Evolutionary conservation across 2,113 vertebrate genomes (phyloP).

Genomic region (Ictalurus furcatus): DNA sequence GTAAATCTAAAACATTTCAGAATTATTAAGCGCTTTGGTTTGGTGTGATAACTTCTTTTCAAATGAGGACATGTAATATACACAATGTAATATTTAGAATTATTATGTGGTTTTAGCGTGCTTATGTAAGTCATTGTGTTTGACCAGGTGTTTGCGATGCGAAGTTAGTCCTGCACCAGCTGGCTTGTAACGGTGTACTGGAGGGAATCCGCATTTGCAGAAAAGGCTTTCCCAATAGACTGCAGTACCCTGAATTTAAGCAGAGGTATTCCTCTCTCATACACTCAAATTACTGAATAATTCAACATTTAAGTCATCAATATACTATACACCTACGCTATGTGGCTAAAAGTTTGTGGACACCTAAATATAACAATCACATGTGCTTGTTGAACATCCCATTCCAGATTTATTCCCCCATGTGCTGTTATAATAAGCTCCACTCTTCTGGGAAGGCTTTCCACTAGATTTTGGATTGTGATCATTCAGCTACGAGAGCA

Average conservation of each 20-base stretch:
- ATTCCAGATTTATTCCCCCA: background rate
- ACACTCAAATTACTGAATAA: background rate
- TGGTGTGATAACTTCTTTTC: background rate
- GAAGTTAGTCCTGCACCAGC: constrained; percentile 81
- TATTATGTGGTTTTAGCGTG: background rate
- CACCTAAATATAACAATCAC: background rate
- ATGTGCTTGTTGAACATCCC: background rate
- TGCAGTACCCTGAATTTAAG: constrained; percentile 89
- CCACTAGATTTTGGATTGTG: background rate
- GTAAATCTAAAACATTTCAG: constrained; percentile 28
- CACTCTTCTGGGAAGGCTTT: background rate
- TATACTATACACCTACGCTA: background rate
- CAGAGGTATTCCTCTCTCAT: constrained; percentile 69
- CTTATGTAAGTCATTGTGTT: constrained; percentile 28
- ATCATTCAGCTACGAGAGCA: background rate
- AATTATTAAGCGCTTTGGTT: background rate
- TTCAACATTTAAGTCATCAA: background rate
- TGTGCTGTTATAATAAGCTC: background rate
- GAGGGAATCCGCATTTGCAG: constrained; percentile 89
- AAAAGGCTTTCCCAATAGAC: constrained; percentile 86
- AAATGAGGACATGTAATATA: background rate
- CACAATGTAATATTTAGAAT: background rate
- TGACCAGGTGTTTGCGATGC: constrained; percentile 77
- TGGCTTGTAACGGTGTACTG: constrained; percentile 86
- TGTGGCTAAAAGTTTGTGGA: background rate